Conservation (phyloP, 2,888 invertebrate genomes). For the Harpalus rufipes region DNA sequence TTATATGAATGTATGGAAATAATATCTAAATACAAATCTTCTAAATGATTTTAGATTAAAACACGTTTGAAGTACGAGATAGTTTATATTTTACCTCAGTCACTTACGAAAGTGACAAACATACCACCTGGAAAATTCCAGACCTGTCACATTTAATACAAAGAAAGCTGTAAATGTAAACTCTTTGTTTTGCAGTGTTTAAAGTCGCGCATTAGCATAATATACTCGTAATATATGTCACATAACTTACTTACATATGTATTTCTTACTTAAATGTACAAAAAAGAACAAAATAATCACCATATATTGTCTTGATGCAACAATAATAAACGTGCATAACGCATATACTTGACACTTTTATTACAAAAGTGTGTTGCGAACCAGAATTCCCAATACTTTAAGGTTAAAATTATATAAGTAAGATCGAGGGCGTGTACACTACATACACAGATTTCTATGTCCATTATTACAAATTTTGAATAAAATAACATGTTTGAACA, state of each 20-base stretch:
- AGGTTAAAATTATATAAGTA: too few species aligned
- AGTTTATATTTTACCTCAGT: not conserved
- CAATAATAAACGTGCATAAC: not conserved
- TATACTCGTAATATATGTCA: not conserved
- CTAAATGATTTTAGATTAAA: too few species aligned
- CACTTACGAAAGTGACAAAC: conserved; percentile 1
- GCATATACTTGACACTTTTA: not conserved
- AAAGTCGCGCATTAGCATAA: not conserved
- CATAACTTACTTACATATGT: not conserved
- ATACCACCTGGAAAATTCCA: conserved; percentile 2
- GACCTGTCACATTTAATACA: not conserved
- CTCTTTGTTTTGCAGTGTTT: not conserved
- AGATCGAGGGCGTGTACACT: too few species aligned
- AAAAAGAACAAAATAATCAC: not conserved
- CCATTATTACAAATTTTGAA: too few species aligned
- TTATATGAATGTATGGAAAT: too few species aligned
- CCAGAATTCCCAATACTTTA: too few species aligned
- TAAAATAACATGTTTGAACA: too few species aligned
- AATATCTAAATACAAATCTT: too few species aligned
- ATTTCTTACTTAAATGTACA: not conserved
- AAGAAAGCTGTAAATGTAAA: not conserved
- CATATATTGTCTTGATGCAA: not conserved
- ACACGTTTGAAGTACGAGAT: too few species aligned
- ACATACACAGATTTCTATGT: too few species aligned
- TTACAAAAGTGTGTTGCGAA: too few species aligned